Percentiles rank a stretch among this genome's conserved stretches.
phyloP scores from a whole-genome alignment of 2,888 invertebrate genomes.

The Lacanobia wlatinum region DNA sequence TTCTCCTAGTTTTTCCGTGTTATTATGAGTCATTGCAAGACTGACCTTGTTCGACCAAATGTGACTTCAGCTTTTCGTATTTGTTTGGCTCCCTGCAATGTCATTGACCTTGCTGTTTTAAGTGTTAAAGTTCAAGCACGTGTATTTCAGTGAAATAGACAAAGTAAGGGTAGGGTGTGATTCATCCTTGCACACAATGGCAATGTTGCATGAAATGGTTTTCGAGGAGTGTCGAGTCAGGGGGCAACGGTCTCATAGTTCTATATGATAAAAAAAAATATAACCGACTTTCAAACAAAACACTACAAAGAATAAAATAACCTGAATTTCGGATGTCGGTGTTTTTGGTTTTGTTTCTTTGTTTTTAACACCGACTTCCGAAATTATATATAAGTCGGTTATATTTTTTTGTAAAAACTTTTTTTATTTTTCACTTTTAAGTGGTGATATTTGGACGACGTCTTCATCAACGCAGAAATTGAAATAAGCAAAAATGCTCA shows the following conservation, averaged over 20 bases:
- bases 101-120: conserved; percentile 4
- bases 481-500: no score
- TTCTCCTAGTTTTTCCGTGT: neutral
- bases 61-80: neutral
- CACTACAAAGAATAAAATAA: no score
- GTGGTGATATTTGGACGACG: no score
- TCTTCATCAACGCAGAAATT: no score
- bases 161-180: neutral
- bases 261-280: no score
- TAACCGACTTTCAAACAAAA: no score
- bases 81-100: conserved; percentile 11
- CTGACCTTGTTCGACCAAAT: neutral
- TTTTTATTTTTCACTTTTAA: no score
- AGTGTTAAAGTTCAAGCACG: conserved; percentile 20
- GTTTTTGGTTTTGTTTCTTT: no score
- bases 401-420: no score
- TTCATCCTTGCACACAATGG: conserved; percentile 12
- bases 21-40: conserved; percentile 16
- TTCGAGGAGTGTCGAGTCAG: neutral
- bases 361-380: no score
- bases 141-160: neutral
- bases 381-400: no score
- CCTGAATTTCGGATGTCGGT: no score
- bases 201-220: neutral
- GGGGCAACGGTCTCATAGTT: neutral